Evolutionary conservation across 2,113 vertebrate genomes (phyloP).

Genomic region (Sinocyclocheilus anophthalmus): DNA sequence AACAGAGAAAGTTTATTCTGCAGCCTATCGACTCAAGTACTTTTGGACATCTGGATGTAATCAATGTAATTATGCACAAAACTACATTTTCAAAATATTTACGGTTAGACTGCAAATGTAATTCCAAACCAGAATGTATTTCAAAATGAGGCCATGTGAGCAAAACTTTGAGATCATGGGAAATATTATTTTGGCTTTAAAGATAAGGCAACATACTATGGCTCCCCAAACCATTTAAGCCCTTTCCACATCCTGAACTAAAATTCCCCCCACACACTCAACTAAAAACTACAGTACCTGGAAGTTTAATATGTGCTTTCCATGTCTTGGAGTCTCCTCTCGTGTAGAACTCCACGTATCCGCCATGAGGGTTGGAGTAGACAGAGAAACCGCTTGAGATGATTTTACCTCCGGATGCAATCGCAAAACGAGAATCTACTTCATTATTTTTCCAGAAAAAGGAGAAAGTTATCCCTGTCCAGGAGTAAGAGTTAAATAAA

Average conservation of each 20-base stretch:
- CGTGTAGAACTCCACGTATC: conserved; percentile 88
- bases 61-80: conserved; percentile 50
- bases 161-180: conserved; percentile 17
- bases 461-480: conserved; percentile 90
- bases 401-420: conserved; percentile 84
- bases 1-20: background rate
- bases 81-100: conserved; percentile 50
- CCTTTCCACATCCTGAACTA: background rate
- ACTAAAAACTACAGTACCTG: conserved; percentile 76
- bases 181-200: conserved; percentile 13
- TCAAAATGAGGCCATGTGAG: conserved; percentile 7
- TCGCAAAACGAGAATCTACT: conserved; percentile 69
- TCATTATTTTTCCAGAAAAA: conserved; percentile 96
- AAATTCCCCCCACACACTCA: background rate
- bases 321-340: conserved; percentile 83
- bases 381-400: conserved; percentile 92
- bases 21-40: background rate
- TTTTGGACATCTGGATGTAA: conserved; percentile 53
- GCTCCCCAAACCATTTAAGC: conserved; percentile 1
- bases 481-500: conserved; percentile 20
- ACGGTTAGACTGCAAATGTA: conserved; percentile 42
- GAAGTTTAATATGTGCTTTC: conserved; percentile 85
- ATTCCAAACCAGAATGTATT: conserved; percentile 40
- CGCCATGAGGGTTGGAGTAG: conserved; percentile 77
- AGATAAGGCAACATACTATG: background rate